Evolutionary conservation across 2,797 vertebrate species (phyloP), one percentile per base, ranked within the genome.

Genomic region (Meda fulgida): DNA sequence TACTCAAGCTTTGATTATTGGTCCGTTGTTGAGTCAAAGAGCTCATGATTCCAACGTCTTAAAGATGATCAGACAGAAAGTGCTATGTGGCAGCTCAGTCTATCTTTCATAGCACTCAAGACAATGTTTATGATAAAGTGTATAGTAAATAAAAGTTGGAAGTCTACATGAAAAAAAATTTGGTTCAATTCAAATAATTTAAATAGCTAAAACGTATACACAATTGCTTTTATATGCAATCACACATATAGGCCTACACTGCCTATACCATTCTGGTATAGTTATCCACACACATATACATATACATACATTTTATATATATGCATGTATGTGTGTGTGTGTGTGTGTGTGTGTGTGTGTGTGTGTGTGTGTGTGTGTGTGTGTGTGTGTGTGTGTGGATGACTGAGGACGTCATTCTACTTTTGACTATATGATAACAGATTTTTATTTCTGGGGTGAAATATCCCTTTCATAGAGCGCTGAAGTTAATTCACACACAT

Each of bases 11-110:
- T 88, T 90, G 87, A 72, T 89, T 91, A 89, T 89, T 88, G 92
- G 86, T 88, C 85, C 88, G 89, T 92, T 94, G 92, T 92, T 89
- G 90, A 90, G 90, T 90, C 87, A 86, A 88, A 88, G 87, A 92
- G 91, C 89, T 92, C 84, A 87, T 85, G 90, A 95, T 90, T 94
- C 93, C 93, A 89, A 89, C 87, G 34, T 67, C 46, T 79, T 87
- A 34, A 86, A 48, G 38, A 31, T 36, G 69, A 81, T 26, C 31
- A 31, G 29, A 70, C 48, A 65, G 70, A 65, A 78, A 71, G 46
- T 87, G 18, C 29, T 26, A n/a, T n/a, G 13, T 46, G 36, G 43
- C 29, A 65, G 14, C 19, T 7, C 23, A 58, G 34, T 6, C 34
- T 5, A 75, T 60, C 21, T 75, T 73, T 65, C 9, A 34, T 13